Percentiles rank a stretch among this genome's conserved stretches.
These are phyloP conservation scores for Ridgeia piscesae DNA, from an alignment of 1,140 invertebrate species.

Conservation along the genomic window DNA sequence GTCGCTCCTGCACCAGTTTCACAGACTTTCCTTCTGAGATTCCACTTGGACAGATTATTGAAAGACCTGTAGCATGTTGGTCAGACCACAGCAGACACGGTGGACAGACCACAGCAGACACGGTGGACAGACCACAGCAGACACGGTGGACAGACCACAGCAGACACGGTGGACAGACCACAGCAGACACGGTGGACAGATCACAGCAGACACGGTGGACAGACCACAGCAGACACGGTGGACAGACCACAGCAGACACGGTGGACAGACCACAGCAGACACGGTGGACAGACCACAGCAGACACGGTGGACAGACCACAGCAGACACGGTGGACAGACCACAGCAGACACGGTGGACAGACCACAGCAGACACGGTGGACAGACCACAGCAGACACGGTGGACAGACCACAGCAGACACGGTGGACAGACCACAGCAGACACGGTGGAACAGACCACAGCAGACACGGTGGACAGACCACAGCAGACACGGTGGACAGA, in stretches of 20 bases:
- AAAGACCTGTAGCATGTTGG: background rate
- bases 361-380: no score
- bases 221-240: no score
- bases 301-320: background rate
- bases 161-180: background rate
- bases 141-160: background rate
- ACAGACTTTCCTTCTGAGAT: background rate
- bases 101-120: background rate
- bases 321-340: no score
- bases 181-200: no score
- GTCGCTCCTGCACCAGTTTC: background rate
- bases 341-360: background rate
- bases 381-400: background rate
- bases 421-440: background rate
- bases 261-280: background rate
- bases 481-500: no score
- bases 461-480: background rate
- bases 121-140: no score
- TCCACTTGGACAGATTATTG: background rate
- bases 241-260: no score
- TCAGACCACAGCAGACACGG: no score
- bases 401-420: no score
- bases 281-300: no score
- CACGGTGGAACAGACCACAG: no score
- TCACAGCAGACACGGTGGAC: background rate